Evolutionary conservation across 2,888 invertebrate species (phyloP), one percentile per base, ranked within the genome.

Genomic region (Agriopis aurantiaria): DNA sequence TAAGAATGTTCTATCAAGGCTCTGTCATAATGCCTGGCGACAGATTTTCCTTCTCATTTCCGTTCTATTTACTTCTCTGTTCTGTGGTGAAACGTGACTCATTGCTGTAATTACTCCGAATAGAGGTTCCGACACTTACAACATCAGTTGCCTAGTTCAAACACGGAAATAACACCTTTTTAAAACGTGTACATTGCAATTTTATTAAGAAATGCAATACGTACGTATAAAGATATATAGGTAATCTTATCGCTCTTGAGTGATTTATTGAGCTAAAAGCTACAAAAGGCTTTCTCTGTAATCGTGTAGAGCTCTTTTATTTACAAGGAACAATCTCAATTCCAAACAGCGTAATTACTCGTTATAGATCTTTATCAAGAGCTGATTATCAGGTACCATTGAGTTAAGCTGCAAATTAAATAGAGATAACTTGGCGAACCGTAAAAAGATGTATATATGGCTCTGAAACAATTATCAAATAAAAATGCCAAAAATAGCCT

Each of bases 21-120:
- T n/a, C n/a, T n/a, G n/a, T n/a, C n/a, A n/a, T n/a, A n/a, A n/a
- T n/a, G n/a, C n/a, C n/a, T n/a, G n/a, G n/a, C n/a, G n/a, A n/a
- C n/a, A n/a, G n/a, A n/a, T n/a, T n/a, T n/a, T n/a, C n/a, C n/a
- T n/a, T n/a, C n/a, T n/a, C n/a, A n/a, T n/a, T n/a, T n/a, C n/a
- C n/a, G n/a, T n/a, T n/a, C n/a, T n/a, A n/a, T n/a, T n/a, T n/a
- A n/a, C n/a, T n/a, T n/a, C n/a, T n/a, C n/a, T n/a, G n/a, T n/a
- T n/a, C n/a, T n/a, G n/a, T n/a, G n/a, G 68, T 79, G 74, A 71
- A 80, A 86, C 84, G 84, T 89, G 87, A 87, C 84, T 88, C 88
- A 87, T 81, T 79, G 78, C 79, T 76, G 75, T 82, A 83, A 86
- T 85, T 86, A 82, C 77, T 79, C 73, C 68, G 75, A 74, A 75